Conservation (phyloP, 92 coral and sea anemone species). For the Bergia puertoricense region DNA sequence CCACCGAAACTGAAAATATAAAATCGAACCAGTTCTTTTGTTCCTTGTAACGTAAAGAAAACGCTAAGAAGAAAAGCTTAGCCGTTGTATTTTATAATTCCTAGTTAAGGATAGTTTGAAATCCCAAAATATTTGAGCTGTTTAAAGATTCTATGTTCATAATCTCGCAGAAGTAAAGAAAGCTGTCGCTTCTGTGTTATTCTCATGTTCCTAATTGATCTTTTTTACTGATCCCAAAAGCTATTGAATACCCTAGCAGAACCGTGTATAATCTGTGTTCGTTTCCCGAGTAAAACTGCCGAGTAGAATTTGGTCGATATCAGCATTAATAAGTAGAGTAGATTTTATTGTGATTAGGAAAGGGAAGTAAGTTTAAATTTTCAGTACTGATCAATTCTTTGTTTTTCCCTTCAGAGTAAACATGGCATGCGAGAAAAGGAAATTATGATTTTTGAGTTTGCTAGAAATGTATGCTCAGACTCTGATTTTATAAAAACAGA, state of each 20-base stretch:
- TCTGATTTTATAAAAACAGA: not conserved
- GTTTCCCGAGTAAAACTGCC: not conserved
- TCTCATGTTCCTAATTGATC: not conserved
- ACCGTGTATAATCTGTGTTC: not conserved
- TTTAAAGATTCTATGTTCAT: not conserved
- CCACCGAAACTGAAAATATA: not conserved
- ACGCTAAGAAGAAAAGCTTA: not conserved
- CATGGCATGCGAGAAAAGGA: not conserved
- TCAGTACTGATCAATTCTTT: not conserved
- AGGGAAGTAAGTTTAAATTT: not conserved
- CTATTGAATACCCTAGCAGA: not conserved
- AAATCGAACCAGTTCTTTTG: not conserved
- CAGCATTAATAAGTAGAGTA: not conserved
- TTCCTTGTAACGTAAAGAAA: too few species aligned
- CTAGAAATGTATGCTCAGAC: conserved; percentile 2
- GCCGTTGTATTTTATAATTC: not conserved
- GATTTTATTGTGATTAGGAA: not conserved
- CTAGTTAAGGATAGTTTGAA: not conserved
- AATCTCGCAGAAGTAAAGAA: not conserved
- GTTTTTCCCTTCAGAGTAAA: not conserved
- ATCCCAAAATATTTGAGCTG: not conserved
- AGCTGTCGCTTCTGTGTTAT: not conserved
- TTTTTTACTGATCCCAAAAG: not conserved
- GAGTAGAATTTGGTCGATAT: not conserved
- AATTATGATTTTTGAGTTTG: not conserved